A percentile compares a stretch with the other conserved stretches of the same genome.
Evolutionary conservation across 2,888 invertebrate species (phyloP).

Genomic region (Dyspetes luteomarginatus): DNA sequence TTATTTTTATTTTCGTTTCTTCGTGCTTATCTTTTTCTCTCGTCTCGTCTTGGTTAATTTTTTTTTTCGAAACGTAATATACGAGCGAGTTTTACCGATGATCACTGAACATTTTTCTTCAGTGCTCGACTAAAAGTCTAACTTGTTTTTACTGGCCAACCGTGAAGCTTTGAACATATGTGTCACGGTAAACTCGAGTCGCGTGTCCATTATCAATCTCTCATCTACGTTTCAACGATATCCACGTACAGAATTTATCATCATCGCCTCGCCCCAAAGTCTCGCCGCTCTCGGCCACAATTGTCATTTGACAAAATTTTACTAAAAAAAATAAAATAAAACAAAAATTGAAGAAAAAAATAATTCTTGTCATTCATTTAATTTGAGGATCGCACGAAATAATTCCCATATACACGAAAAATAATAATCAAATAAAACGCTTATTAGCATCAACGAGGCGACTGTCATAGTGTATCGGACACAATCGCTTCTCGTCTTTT

Average conservation of each 20-base stretch:
- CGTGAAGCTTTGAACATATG: slow-evolving; percentile 70
- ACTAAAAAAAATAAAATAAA: slow-evolving; percentile 52
- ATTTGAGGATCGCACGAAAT: slow-evolving; percentile 51
- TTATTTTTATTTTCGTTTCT: slow-evolving; percentile 22
- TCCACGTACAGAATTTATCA: slow-evolving; percentile 14
- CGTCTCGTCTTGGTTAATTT: not conserved
- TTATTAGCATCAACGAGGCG: slow-evolving; percentile 49
- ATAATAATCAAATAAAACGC: slow-evolving; percentile 56
- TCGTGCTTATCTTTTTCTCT: not conserved
- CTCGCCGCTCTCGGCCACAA: slow-evolving; percentile 18
- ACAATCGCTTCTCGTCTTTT: slow-evolving; percentile 37
- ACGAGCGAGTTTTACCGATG: slow-evolving; percentile 56
- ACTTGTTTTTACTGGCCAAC: slow-evolving; percentile 82
- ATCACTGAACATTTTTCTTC: slow-evolving; percentile 65
- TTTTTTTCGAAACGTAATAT: not conserved
- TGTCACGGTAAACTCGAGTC: slow-evolving; percentile 69
- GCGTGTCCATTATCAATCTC: slow-evolving; percentile 68
- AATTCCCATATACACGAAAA: slow-evolving; percentile 52
- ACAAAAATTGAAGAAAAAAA: slow-evolving; percentile 60
- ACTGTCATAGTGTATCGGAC: slow-evolving; percentile 55
- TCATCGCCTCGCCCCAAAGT: slow-evolving; percentile 21
- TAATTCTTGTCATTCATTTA: slow-evolving; percentile 34
- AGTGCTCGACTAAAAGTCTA: slow-evolving; percentile 79
- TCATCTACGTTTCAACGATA: slow-evolving; percentile 28
- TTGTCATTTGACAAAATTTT: too few relatives aligned